Evolutionary conservation across 2,113 vertebrate genomes (phyloP), one percentile per base, ranked within the genome.

Genomic region (Puma concolor): DNA sequence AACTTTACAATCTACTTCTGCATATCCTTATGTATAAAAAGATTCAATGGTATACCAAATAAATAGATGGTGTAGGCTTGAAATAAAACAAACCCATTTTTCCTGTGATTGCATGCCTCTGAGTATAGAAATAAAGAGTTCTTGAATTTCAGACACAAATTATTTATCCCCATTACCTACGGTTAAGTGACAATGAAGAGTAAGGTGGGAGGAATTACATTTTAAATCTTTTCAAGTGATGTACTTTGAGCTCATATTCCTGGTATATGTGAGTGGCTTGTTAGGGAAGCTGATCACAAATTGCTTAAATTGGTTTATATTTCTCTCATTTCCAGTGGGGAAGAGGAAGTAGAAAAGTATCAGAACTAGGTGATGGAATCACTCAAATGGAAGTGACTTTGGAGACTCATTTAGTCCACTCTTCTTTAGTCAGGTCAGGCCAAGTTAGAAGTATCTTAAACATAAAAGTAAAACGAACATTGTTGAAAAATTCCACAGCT

Each of bases 161-260:
- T 7, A 71, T 52, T 17, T 36, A 69, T 54, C 60, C 19, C 13
- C 21, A 90, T 31, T 74, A 66, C 17, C 63, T n/a, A 88, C 2
- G 25, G 25, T 57, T 89, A 92, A 50, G 38, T 85, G 36, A 91
- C 12, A 86, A 84, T 6, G 23, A 92, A 87, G 36, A 91, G 13
- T 52, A 92, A 90, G 19, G 23, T 87, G 36, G 77, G 60, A 96
- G 16, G 44, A 29, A 94, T 82, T 87, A 60, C 6, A 79, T 14
- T 79, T 93, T 52, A 85, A 94, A 96, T 44, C 16, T 60, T 94
- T 87, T 81, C 11, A 72, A 88, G 79, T 77, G 88, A 96, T 31
- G 44, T 83, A 89, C 31, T 97, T 88, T 41, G 60, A 96, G 50
- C 12, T 96, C 41, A 88, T 88, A 88, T 92, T 80, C 38, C 82